Percentiles rank a stretch among this genome's conserved stretches.
These are phyloP conservation scores for Coranthus polyacanthus DNA, from an alignment of 2,797 vertebrate species.

Conservation along the genomic window DNA sequence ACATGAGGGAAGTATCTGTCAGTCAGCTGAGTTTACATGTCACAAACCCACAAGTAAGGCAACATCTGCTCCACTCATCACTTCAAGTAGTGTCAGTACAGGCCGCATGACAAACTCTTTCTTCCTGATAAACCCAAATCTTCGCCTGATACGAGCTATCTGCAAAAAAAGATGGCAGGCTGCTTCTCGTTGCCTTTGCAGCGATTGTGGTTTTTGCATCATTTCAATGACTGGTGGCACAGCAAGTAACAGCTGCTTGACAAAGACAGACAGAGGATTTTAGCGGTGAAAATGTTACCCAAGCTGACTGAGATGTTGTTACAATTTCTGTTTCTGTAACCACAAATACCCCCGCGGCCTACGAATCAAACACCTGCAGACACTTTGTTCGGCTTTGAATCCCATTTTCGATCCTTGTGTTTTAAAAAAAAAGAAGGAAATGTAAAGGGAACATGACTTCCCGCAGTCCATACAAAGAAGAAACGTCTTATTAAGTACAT, in stretches of 20 bases:
- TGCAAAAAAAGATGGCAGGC: slow-evolving; percentile 17
- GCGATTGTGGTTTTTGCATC: slow-evolving; percentile 37
- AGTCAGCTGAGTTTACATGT: slow-evolving; percentile 48
- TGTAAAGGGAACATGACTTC: slow-evolving; percentile 26
- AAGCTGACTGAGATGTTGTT: slow-evolving; percentile 5
- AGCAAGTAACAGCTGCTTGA: slow-evolving; percentile 43
- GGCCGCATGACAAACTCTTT: slow-evolving; percentile 37
- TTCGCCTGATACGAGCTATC: slow-evolving; percentile 37
- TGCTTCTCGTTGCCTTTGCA: slow-evolving; percentile 34
- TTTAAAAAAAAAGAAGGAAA: slow-evolving; percentile 14
- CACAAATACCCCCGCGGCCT: slow-evolving; percentile 22
- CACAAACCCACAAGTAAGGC: slow-evolving; percentile 47
- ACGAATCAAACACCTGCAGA: slow-evolving; percentile 22
- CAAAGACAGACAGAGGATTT: slow-evolving; percentile 23
- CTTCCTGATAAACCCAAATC: slow-evolving; percentile 42
- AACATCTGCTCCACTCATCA: slow-evolving; percentile 31
- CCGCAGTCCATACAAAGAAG: slow-evolving; percentile 12
- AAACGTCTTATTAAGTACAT: slow-evolving; percentile 7
- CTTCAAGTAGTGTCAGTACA: slow-evolving; percentile 26
- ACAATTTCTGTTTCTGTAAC: slow-evolving; percentile 27
- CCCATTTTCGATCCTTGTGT: slow-evolving; percentile 31
- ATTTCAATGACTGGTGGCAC: slow-evolving; percentile 8
- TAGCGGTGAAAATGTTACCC: slow-evolving; percentile 11
- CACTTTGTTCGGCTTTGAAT: slow-evolving; percentile 33
- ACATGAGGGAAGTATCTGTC: slow-evolving; percentile 44